These are phyloP conservation scores for Ceryle rudis DNA, from an alignment of 2,797 vertebrate genomes.

Conservation along the genomic window DNA sequence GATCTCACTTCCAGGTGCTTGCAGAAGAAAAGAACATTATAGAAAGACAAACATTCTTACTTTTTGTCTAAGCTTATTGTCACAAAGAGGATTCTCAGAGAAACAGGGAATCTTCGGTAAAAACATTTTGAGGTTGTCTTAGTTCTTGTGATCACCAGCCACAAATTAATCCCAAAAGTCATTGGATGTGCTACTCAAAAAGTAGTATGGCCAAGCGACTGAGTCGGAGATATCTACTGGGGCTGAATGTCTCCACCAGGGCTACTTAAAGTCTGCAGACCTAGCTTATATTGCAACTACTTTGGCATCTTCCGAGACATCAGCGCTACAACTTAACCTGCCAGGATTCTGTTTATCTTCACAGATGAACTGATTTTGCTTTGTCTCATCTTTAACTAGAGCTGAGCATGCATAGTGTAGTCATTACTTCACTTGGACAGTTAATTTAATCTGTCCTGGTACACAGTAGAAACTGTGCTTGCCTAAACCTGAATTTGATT, in stretches of 20 bases:
- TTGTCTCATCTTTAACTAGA: not conserved
- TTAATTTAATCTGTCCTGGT: no score
- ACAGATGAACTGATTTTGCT: not conserved
- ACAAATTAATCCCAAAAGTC: accelerated
- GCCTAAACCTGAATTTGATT: not conserved
- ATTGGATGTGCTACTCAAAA: not conserved
- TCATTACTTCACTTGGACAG: not conserved
- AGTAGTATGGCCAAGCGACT: accelerated
- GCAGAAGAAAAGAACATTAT: not conserved
- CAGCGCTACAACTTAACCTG: not conserved
- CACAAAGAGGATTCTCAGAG: not conserved
- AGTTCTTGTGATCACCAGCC: not conserved
- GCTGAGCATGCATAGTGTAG: accelerated
- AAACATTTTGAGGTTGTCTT: not conserved
- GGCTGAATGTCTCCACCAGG: not conserved
- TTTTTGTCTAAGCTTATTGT: not conserved
- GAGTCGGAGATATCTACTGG: not conserved
- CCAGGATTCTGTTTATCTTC: not conserved
- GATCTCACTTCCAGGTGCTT: not conserved
- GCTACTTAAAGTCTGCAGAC: not conserved
- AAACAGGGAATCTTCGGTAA: not conserved
- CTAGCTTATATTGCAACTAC: accelerated
- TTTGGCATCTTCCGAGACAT: not conserved
- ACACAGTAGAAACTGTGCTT: not conserved
- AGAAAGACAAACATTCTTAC: not conserved